Conservation (phyloP, 2,113 vertebrate genomes). For the Siphamia tubifer region DNA sequence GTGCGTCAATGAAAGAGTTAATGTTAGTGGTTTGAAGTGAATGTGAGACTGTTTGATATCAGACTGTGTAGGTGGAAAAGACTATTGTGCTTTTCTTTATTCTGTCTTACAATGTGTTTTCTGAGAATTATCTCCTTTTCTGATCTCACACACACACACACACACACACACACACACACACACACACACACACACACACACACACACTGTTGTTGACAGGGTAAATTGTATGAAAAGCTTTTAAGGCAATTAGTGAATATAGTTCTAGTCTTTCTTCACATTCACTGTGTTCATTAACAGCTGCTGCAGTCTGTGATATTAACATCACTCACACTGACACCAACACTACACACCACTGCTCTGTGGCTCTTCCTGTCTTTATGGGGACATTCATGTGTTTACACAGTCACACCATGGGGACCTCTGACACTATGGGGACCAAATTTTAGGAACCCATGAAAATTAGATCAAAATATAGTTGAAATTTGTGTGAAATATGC, state of each 20-base stretch:
- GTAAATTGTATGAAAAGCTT: conserved; percentile 82
- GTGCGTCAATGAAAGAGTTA: too few relatives aligned
- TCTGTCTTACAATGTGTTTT: conserved; percentile 70
- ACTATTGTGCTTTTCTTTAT: conserved; percentile 54
- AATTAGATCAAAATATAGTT: too few relatives aligned
- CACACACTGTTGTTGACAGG: conserved; percentile 74
- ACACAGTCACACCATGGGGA: too few relatives aligned
- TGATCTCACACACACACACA: conserved; percentile 30
- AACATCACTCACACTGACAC: conserved; percentile 75
- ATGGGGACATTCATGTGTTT: too few relatives aligned
- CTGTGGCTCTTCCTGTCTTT: too few relatives aligned
- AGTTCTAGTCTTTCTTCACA: conserved; percentile 79
- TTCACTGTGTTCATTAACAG: conserved; percentile 81
- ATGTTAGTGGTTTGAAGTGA: conserved; percentile 34
- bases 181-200: conserved; percentile 20
- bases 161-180: conserved; percentile 31
- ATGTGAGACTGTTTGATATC: conserved; percentile 47
- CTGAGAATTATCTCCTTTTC: conserved; percentile 67
- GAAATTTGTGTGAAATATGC: too few relatives aligned
- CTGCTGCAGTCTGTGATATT: conserved; percentile 79
- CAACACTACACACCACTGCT: conserved; percentile 69
- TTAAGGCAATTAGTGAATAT: conserved; percentile 83
- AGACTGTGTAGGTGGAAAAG: conserved; percentile 65
- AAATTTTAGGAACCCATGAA: too few relatives aligned
- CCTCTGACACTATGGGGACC: too few relatives aligned